These are phyloP conservation scores for Syrrhaptes paradoxus DNA, from an alignment of 2,113 vertebrate species.

Conservation along the genomic window DNA sequence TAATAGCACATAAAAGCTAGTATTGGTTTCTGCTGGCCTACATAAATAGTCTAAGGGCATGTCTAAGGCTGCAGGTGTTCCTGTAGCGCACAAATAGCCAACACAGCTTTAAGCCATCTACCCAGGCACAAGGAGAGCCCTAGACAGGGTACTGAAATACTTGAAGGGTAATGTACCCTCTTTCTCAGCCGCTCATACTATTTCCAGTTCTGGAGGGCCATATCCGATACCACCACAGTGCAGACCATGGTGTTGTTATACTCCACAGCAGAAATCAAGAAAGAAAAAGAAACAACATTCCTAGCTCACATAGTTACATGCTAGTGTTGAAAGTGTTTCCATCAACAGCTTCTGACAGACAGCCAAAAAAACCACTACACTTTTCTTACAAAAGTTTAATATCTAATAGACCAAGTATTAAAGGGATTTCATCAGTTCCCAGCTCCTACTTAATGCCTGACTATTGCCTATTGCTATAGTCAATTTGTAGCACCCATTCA, in stretches of 20 bases:
- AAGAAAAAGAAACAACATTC: background rate
- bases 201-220: background rate
- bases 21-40: background rate
- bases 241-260: background rate
- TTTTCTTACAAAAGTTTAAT: background rate
- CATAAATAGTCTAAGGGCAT: background rate
- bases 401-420: background rate
- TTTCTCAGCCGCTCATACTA: background rate
- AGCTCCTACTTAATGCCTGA: background rate
- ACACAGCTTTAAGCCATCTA: background rate
- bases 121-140: background rate
- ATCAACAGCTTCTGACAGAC: slow-evolving; percentile 7
- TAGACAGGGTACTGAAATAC: background rate
- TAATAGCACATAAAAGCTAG: background rate
- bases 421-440: background rate
- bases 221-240: background rate
- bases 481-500: background rate
- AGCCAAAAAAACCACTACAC: slow-evolving; percentile 33
- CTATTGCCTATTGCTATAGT: background rate
- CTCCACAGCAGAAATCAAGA: background rate
- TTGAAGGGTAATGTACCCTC: background rate
- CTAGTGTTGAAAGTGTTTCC: background rate
- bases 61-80: background rate
- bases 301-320: background rate
- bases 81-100: background rate